Evolutionary conservation across 2,888 invertebrate species (phyloP), one percentile per base, ranked within the genome.

Genomic region (Melanargia galathea): DNA sequence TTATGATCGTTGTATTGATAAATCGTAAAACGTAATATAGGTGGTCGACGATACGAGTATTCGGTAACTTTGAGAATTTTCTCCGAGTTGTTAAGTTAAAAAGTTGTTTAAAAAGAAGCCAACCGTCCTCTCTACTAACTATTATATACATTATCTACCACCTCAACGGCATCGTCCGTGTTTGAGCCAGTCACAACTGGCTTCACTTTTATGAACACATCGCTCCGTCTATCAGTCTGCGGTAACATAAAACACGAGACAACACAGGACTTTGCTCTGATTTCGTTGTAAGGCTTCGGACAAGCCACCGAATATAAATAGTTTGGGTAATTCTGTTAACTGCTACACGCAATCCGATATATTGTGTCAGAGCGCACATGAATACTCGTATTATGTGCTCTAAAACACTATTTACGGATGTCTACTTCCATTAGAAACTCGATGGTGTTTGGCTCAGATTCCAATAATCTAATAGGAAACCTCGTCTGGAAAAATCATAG

Each of bases 221-320:
- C 20, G 22, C 49, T 33, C 52, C 52, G 20, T 45, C 52, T 24
- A 30, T 30, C 40, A 30, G 33, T 51, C 38, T 26, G 46, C 38
- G 35, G 43, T 35, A 30, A 60, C 30, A 33, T 61, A 46, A 26
- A 46, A 46, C 46, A 57, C 22, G 43, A 43, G 35, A 54, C 56
- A 52, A n/a, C 43, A 30, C 60, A 51, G 62, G 55, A 52, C 62
- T 57, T 45, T 65, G 62, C 59, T 65, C 65, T 56, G 60, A 63
- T 65, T 67, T 49, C 49, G 18, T 67, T 67, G 62, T 67, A 67
- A 65, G 67, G 67, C 65, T 67, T 67, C 67, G 46, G 49, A 18
- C 45, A 30, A 18, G 55, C 24, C 26, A n/a, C 43, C 57, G 43
- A 57, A 45, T 57, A 45, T 57, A 16, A 57, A 57, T 57, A 45